Evolutionary conservation across 2,888 invertebrate species (phyloP).

Genomic region (Agrotis clavis): DNA sequence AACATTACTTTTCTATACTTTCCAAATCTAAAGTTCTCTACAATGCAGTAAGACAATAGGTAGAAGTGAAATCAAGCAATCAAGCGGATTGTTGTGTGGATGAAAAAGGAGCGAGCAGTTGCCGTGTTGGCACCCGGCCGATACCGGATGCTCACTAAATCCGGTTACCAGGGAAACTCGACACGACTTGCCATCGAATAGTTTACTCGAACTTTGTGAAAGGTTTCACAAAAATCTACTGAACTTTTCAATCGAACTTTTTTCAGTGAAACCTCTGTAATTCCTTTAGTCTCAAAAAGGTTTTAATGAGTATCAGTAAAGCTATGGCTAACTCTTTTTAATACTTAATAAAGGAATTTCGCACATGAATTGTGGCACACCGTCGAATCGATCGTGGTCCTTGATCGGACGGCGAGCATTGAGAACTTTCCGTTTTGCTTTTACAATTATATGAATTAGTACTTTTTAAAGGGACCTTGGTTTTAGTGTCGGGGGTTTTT

Average conservation of each 20-base stretch:
- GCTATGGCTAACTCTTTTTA: not conserved
- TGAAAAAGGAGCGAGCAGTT: slow-evolving; percentile 50
- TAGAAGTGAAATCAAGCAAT: slow-evolving; percentile 48
- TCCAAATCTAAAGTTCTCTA: not conserved
- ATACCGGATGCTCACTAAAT: slow-evolving; percentile 64
- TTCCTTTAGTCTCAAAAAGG: not conserved
- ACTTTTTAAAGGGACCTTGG: too few species aligned
- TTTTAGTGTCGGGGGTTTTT: too few species aligned
- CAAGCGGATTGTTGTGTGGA: slow-evolving; percentile 31
- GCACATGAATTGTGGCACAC: too few species aligned
- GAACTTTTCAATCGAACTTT: not conserved
- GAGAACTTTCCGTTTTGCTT: too few species aligned
- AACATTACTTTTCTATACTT: too few species aligned
- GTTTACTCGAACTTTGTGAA: not conserved
- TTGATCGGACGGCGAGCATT: too few species aligned
- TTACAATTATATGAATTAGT: too few species aligned
- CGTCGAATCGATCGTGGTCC: too few species aligned
- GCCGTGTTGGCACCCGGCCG: slow-evolving; percentile 72
- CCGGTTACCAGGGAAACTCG: slow-evolving; percentile 61
- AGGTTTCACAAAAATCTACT: not conserved
- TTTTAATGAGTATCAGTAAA: not conserved
- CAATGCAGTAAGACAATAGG: slow-evolving; percentile 13
- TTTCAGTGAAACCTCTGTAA: not conserved
- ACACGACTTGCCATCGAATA: slow-evolving; percentile 16
- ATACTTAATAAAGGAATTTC: too few species aligned